These are phyloP conservation scores for Ephydatia muelleri DNA, from an alignment of 37 sponge, comb jelly and placozoan genomes.

Conservation along the genomic window DNA sequence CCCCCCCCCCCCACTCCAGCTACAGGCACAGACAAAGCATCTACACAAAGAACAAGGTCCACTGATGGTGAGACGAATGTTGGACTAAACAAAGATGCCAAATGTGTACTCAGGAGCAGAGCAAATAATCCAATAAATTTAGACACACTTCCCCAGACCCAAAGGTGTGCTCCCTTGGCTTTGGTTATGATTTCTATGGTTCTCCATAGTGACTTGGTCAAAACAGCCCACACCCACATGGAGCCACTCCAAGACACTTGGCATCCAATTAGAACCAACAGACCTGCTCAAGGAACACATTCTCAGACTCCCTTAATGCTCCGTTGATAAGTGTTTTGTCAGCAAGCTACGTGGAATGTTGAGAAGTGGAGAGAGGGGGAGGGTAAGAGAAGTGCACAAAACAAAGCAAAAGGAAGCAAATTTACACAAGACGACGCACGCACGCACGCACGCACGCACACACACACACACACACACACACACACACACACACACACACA, in stretches of 20 bases:
- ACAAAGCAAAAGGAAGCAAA: neutral
- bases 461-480: constrained; percentile 20
- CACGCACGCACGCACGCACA: neutral
- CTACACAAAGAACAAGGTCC: no score
- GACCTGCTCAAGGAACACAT: constrained; percentile 67
- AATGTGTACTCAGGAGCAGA: neutral
- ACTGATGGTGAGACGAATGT: no score
- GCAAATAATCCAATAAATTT: neutral
- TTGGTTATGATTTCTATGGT: neutral
- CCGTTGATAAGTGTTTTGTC: constrained; percentile 67
- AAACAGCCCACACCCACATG: neutral
- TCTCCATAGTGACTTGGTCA: no score
- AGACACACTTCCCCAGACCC: no score
- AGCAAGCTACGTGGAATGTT: no score
- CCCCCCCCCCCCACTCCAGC: neutral
- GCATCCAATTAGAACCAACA: neutral
- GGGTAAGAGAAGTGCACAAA: no score
- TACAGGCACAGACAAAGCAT: neutral
- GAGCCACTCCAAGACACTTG: neutral
- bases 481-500: constrained; percentile 13
- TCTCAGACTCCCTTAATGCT: constrained; percentile 76
- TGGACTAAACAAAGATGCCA: no score
- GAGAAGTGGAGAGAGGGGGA: no score
- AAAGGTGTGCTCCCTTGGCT: neutral
- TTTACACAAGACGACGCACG: no score